Evolutionary conservation across 1,140 invertebrate species (phyloP), one percentile per base, ranked within the genome.

Genomic region (Drosophila bocqueti): DNA sequence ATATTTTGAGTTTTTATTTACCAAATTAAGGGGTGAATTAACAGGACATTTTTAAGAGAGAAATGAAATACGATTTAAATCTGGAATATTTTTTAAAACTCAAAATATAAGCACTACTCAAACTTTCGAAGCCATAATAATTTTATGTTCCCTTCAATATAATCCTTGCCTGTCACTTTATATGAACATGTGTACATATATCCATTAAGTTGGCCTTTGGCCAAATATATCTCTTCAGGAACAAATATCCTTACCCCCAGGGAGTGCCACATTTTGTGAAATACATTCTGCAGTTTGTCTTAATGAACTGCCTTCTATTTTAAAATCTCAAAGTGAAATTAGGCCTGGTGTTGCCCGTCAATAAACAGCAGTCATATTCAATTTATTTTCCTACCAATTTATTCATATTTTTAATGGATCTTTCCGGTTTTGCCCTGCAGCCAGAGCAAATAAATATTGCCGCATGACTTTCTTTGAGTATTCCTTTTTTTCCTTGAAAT

Each of bases 391-490:
- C 29, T 42, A 60, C 46, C 55, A 72, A 72, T 72, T 73, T 73
- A 73, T 73, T 73, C 55, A 72, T 72, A 73, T 73, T 73, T 73
- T 52, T 72, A 59, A 72, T 73, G 68, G 38, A 59, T 72, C 36
- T 50, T 47, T 42, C 68, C 15, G 34, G n/a, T 40, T 16, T 24
- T 24, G 54, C 18, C 67, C 49, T 31, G 49, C 46, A 31, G 38
- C 24, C 13, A 72, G 5, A 73, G 38, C n/a, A 61, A 73, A 73
- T 61, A 73, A 72, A 74, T 74, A 73, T 73, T 52, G 36, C n/a
- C 24, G 11, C 58, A 11, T 15, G 58, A 65, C n/a, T 54, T 69
- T 45, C 46, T 61, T 73, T 45, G 36, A 36, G 16, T 45, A 45
- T 24, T 65, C 8, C 13, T 38, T 24, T 36, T 31, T 50, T 38